Conservation (phyloP, 23 tunicate genomes). For the Styela clava region DNA sequence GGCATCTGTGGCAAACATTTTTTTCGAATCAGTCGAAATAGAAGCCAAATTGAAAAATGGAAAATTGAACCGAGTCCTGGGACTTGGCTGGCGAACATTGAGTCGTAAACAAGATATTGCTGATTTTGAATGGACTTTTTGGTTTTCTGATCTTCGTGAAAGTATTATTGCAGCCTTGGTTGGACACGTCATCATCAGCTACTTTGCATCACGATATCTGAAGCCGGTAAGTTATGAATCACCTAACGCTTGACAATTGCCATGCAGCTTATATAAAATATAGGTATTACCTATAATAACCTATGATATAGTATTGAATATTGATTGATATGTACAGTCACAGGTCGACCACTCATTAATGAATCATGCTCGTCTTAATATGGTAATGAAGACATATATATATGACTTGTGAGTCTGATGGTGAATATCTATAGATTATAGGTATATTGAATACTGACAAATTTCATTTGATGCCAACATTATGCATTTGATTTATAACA, state of each 20-base stretch:
- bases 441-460: too few relatives aligned
- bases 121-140: slow-evolving; percentile 59
- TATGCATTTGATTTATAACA: too few relatives aligned
- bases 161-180: slow-evolving; percentile 15
- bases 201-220: not conserved
- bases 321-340: too few relatives aligned
- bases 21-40: not conserved
- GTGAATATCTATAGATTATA: too few relatives aligned
- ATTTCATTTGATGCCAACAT: too few relatives aligned
- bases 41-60: not conserved
- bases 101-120: slow-evolving; percentile 40
- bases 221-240: slow-evolving; percentile 24
- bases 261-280: not conserved
- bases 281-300: too few relatives aligned
- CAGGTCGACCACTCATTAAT: too few relatives aligned
- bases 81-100: slow-evolving; percentile 43
- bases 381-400: too few relatives aligned
- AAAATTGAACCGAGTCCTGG: slow-evolving; percentile 6
- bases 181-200: slow-evolving; percentile 29
- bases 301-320: too few relatives aligned
- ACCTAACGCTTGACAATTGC: not conserved
- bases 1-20: not conserved
- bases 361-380: too few relatives aligned
- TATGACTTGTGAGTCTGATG: too few relatives aligned
- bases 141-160: slow-evolving; percentile 51